Base-by-base conservation (phyloP, 2,113 vertebrate species). In the Choloepus hoffmanni region DNA sequence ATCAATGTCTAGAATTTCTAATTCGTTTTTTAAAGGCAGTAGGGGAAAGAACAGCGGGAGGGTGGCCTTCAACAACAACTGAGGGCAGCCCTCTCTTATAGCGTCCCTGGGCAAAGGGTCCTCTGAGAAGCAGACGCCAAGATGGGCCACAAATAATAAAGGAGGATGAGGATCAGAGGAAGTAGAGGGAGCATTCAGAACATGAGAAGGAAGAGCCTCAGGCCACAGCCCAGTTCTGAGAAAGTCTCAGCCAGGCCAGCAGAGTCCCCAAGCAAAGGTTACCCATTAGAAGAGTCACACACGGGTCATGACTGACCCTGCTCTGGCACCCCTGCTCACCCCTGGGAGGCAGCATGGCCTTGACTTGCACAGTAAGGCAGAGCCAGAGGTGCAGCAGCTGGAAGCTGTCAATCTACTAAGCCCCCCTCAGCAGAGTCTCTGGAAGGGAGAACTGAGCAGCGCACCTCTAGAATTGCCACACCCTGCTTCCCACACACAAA, bases 21-120 rank as follows among this genome's bases (percentile, higher is more conserved):
- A 78, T 83, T 79, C 36, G 43, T 33, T 26, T 65, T 33, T 84
- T 92, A 85, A 72, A 94, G 65, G 48, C 84, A 88, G 84, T 36
- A 84, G 43, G 18, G 36, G 26, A 18, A 36, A 45, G 53, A 82
- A 16, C 18, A 36, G 1, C 16, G 11, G 19, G 7, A 85, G 10
- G 40, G 1, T 0, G 14, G 4, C 14, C 65, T 7, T 58, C 53
- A 62, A 73, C 0, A 4, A 43, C 72, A 53, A 36, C 58, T 3
- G 15, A n/a, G 30, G 1, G 23, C 6, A 18, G 10, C 50, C 23
- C 53, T 7, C 19, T 16, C n/a, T 33, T 48, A 53, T 23, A 53
- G 0, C 33, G 36, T 23, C 77, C 76, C 16, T 24, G 8, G 6
- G 70, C 50, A 74, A 1, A 40, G 50, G 5, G 53, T 24, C 23